Conservation (phyloP, 2,797 vertebrate genomes). For the Coregonus sp. region DNA sequence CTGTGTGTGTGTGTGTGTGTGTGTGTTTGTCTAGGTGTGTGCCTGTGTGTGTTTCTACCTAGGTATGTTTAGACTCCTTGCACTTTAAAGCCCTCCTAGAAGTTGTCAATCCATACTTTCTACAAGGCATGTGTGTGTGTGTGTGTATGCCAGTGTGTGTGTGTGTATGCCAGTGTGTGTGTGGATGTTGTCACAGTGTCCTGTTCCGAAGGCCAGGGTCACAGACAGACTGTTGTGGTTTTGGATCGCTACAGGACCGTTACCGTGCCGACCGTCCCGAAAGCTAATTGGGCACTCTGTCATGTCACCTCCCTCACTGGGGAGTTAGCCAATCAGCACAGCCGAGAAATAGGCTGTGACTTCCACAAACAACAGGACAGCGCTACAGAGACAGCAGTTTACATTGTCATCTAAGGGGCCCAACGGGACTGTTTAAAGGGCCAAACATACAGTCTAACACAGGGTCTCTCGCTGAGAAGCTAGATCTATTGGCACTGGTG, state of each 20-base stretch:
- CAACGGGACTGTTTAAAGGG: conserved; percentile 49
- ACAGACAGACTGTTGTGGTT: conserved; percentile 29
- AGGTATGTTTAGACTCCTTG: too few species aligned
- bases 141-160: too few species aligned
- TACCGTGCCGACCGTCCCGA: conserved; percentile 65
- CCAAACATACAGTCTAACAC: conserved; percentile 37
- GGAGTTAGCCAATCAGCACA: conserved; percentile 66
- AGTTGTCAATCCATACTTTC: too few species aligned
- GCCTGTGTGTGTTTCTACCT: background rate
- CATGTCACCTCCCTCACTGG: conserved; percentile 68
- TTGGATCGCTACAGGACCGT: conserved; percentile 53
- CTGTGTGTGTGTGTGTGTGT: conserved; percentile 2
- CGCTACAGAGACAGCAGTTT: conserved; percentile 59
- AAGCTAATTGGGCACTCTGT: conserved; percentile 58
- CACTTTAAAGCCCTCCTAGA: too few species aligned
- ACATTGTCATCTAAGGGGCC: conserved; percentile 61
- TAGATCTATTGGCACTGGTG: background rate
- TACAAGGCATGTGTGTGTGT: background rate
- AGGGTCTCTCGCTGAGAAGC: conserved; percentile 48
- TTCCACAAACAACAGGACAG: conserved; percentile 57
- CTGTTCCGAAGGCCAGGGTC: conserved; percentile 4
- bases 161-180: too few species aligned
- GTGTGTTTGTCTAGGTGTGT: background rate
- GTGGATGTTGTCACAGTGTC: background rate
- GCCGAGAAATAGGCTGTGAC: conserved; percentile 49